A percentile compares a stretch with the other conserved stretches of the same genome.
Conservation (phyloP, 2,888 invertebrate species). For the Oscheius sp. region DNA sequence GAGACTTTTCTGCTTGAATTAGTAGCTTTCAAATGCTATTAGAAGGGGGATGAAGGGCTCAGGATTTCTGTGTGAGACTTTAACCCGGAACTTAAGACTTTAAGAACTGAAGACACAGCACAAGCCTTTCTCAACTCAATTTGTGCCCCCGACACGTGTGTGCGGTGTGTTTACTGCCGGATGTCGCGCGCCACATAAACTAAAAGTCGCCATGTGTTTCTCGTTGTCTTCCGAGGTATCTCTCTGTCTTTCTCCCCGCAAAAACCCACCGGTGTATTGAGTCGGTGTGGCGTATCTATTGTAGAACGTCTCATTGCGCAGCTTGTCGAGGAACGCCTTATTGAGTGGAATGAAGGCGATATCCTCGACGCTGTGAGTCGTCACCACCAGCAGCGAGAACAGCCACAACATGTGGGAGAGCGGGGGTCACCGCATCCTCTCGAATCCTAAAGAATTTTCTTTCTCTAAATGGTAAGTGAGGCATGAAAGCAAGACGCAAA, state of each 20-base stretch:
- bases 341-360: slow-evolving; percentile 54
- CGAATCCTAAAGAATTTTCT: too few species aligned
- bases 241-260: not conserved
- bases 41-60: too few species aligned
- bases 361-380: slow-evolving; percentile 35
- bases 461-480: too few species aligned
- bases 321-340: slow-evolving; percentile 57
- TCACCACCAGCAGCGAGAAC: slow-evolving; percentile 24
- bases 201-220: not conserved
- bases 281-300: slow-evolving; percentile 68
- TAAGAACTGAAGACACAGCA: slow-evolving; percentile 4
- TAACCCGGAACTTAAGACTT: not conserved
- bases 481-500: too few species aligned
- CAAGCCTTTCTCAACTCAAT: slow-evolving; percentile 9
- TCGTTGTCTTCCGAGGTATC: not conserved
- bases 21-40: too few species aligned
- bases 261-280: slow-evolving; percentile 60
- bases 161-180: not conserved
- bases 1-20: too few species aligned
- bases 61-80: too few species aligned
- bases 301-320: slow-evolving; percentile 61
- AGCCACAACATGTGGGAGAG: slow-evolving; percentile 2
- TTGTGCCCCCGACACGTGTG: too few species aligned
- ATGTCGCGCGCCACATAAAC: slow-evolving; percentile 12
- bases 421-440: slow-evolving; percentile 20